A percentile compares a stretch with the other conserved stretches of the same genome.
phyloP scores from a whole-genome alignment of 2,797 vertebrate genomes.

The Pogoniulus pusillus region DNA sequence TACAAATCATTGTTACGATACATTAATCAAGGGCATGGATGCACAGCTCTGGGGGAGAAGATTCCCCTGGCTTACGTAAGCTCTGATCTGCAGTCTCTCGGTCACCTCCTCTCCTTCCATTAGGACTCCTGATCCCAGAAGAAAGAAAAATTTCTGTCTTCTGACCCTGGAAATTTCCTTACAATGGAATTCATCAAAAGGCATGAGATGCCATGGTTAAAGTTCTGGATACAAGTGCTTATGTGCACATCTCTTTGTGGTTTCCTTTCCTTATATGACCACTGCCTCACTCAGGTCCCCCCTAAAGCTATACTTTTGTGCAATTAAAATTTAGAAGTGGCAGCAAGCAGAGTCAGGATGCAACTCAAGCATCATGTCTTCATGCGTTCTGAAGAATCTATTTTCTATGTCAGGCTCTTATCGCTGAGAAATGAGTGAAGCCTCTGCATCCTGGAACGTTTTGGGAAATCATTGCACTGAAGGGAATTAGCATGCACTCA shows the following conservation, averaged over 20 bases:
- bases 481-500: background rate
- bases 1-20: constrained; percentile 3
- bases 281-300: fast-evolving
- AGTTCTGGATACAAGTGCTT: background rate
- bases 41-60: constrained; percentile 11
- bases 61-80: constrained; percentile 16
- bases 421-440: background rate
- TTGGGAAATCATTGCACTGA: background rate
- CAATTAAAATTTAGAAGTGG: background rate
- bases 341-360: background rate
- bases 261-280: background rate
- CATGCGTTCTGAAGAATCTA: background rate
- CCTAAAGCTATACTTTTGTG: background rate
- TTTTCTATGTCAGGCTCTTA: background rate
- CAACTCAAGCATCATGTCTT: background rate
- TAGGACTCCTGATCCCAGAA: constrained; percentile 36
- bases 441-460: background rate
- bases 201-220: background rate
- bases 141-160: constrained; percentile 5
- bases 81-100: constrained; percentile 30
- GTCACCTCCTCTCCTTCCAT: constrained; percentile 42
- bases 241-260: background rate
- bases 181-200: background rate
- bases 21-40: constrained; percentile 29
- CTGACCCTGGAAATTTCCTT: background rate